These are phyloP conservation scores for Ctenodactylus gundi DNA, from an alignment of 2,113 vertebrate genomes.

Conservation along the genomic window DNA sequence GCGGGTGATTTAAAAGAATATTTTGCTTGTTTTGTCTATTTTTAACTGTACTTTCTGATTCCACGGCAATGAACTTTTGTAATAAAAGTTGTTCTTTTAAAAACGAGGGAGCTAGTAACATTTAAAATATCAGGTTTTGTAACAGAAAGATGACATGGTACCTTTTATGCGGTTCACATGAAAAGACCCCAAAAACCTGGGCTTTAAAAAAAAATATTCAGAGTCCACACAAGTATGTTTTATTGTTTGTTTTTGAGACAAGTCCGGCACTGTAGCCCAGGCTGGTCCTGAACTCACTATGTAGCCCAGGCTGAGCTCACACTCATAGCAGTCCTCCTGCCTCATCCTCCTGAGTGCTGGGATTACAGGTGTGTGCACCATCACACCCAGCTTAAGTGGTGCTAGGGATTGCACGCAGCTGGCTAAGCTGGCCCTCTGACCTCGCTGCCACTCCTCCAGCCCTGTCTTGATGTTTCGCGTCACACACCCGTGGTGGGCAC, in stretches of 20 bases:
- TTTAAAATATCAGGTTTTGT: not conserved
- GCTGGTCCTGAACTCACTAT: too few relatives aligned
- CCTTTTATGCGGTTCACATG: not conserved
- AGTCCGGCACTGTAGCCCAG: too few relatives aligned
- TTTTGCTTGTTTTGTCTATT: not conserved
- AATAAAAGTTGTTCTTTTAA: constrained; percentile 18
- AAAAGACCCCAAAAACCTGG: not conserved
- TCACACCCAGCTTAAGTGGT: too few relatives aligned
- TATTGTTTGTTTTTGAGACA: too few relatives aligned
- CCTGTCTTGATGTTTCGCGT: not conserved
- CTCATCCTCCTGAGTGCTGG: too few relatives aligned
- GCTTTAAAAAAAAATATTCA: not conserved
- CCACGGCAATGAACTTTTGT: not conserved
- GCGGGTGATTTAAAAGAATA: not conserved
- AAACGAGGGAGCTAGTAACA: not conserved
- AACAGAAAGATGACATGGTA: constrained; percentile 5
- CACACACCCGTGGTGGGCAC: not conserved
- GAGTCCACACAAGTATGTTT: not conserved
- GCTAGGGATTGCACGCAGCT: too few relatives aligned
- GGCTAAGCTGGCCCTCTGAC: too few relatives aligned
- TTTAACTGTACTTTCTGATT: not conserved
- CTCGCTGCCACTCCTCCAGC: too few relatives aligned
- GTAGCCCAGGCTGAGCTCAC: too few relatives aligned
- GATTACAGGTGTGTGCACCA: too few relatives aligned
- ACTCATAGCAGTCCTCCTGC: too few relatives aligned